These are phyloP conservation scores for Cecidostiba fungosa DNA, from an alignment of 2,888 invertebrate genomes.

Conservation along the genomic window DNA sequence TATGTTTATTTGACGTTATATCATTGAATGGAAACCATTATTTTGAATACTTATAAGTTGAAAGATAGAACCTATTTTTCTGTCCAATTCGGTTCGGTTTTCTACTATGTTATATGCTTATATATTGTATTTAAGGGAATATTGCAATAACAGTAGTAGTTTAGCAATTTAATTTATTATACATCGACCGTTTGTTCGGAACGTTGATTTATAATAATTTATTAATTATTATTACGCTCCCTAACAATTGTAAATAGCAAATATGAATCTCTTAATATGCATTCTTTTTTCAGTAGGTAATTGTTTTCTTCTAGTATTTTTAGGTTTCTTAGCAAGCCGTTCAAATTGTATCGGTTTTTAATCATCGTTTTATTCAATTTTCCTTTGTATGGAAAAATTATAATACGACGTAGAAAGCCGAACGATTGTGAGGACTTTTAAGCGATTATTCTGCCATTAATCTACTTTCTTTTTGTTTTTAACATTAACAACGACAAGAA, in stretches of 20 bases:
- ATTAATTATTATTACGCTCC: slow-evolving; percentile 20
- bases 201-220: slow-evolving; percentile 21
- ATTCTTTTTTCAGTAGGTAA: slow-evolving; percentile 33
- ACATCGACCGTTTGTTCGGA: not conserved
- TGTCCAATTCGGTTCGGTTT: not conserved
- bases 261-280: slow-evolving; percentile 7
- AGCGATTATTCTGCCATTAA: not conserved
- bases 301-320: slow-evolving; percentile 21
- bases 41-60: not conserved
- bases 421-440: not conserved
- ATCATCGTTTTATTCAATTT: not conserved
- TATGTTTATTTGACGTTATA: not conserved
- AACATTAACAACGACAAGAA: slow-evolving; percentile 23
- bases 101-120: not conserved
- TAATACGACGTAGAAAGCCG: not conserved
- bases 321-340: slow-evolving; percentile 23
- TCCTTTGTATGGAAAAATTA: not conserved
- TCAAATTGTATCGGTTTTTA: not conserved
- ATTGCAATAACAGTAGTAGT: slow-evolving; percentile 1
- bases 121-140: slow-evolving; percentile 18
- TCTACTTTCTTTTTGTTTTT: slow-evolving; percentile 8
- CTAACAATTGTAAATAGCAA: slow-evolving; percentile 49
- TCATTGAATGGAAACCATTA: not conserved
- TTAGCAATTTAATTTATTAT: slow-evolving; percentile 12
- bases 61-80: not conserved